phyloP scores from a whole-genome alignment of 1,140 invertebrate species.

The Drosophila ananassae region DNA sequence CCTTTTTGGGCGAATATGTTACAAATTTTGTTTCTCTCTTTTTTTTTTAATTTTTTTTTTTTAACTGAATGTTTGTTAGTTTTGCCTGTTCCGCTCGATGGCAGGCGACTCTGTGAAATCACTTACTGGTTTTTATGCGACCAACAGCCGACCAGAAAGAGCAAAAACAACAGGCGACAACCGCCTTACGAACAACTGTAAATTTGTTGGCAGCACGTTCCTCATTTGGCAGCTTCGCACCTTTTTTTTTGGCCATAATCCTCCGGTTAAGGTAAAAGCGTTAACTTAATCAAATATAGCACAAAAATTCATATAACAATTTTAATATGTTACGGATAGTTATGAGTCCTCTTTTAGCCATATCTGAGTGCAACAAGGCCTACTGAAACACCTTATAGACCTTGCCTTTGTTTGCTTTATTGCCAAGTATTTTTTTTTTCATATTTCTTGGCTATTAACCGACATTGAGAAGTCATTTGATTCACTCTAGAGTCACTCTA shows the following conservation, averaged over 20 bases:
- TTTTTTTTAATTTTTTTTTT: conserved; percentile 42
- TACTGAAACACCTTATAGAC: conserved; percentile 10
- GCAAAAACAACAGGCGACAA: conserved; percentile 27
- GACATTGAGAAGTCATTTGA: conserved; percentile 66
- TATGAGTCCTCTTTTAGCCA: neutral
- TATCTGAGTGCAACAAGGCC: neutral
- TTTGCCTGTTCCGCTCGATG: conserved; percentile 46
- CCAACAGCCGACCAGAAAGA: conserved; percentile 34
- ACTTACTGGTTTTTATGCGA: conserved; percentile 77
- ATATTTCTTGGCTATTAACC: conserved; percentile 24
- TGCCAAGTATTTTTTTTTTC: conserved; percentile 32
- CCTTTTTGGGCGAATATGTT: conserved; percentile 72
- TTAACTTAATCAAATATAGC: conserved; percentile 41
- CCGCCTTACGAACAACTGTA: conserved; percentile 59
- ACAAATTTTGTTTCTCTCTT: conserved; percentile 66
- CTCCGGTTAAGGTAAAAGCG: conserved; percentile 50
- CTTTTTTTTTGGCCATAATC: conserved; percentile 59
- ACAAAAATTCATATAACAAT: conserved; percentile 30
- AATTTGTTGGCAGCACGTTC: conserved; percentile 77
- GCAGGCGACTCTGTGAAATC: conserved; percentile 69
- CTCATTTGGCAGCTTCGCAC: conserved; percentile 75
- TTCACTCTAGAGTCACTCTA: conserved; percentile 38
- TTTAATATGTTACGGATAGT: conserved; percentile 28
- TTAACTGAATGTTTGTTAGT: conserved; percentile 64
- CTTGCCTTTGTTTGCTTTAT: conserved; percentile 33